These are phyloP conservation scores for Vespertilio murinus DNA, from an alignment of 2,797 vertebrate species.

Conservation along the genomic window DNA sequence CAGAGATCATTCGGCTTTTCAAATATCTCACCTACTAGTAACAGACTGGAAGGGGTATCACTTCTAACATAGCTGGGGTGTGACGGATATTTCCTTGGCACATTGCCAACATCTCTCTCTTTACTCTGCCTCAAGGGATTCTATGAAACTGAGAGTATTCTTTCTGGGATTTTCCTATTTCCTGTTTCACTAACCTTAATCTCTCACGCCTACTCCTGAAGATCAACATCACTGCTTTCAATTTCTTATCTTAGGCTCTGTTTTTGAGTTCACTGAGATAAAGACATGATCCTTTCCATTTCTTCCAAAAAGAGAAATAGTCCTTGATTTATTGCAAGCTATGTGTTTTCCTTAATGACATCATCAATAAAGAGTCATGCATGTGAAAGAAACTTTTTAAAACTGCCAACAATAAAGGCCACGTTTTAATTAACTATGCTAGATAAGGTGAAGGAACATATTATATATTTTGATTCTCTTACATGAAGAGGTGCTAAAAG, in stretches of 20 bases:
- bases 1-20: not conserved
- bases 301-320: not conserved
- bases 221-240: not conserved
- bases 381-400: constrained; percentile 23
- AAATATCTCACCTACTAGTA: not conserved
- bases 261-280: constrained; percentile 12
- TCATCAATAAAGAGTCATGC: not conserved
- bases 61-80: not conserved
- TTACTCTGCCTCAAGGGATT: not conserved
- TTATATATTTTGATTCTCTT: constrained; percentile 27
- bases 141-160: not conserved
- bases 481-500: not conserved
- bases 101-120: not conserved
- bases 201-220: not conserved
- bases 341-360: not conserved
- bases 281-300: not conserved
- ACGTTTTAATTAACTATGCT: not conserved
- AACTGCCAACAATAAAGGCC: not conserved
- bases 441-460: not conserved
- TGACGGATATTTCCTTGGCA: not conserved
- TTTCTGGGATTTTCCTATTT: not conserved
- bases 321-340: not conserved
- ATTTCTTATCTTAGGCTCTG: not conserved
- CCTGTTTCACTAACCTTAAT: not conserved
- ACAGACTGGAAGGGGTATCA: not conserved